Conservation (phyloP, 2,888 invertebrate species). For the Podabrus alpinus region DNA sequence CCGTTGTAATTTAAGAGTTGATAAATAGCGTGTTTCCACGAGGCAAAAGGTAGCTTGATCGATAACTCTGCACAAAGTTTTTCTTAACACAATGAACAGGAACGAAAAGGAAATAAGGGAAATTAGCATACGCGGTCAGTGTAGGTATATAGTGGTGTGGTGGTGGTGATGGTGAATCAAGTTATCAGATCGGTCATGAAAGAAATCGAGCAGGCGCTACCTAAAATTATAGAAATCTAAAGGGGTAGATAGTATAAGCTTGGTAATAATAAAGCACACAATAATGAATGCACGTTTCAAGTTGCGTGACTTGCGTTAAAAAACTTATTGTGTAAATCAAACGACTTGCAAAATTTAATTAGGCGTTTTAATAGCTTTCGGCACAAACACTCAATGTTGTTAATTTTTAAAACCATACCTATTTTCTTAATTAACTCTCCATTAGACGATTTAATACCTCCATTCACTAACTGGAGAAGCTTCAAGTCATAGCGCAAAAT, state of each 20-base stretch:
- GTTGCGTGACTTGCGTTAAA: constrained; percentile 6
- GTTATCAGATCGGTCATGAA: constrained; percentile 20
- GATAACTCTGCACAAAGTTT: constrained; percentile 17
- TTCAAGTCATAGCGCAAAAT: not conserved
- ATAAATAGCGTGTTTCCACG: constrained; percentile 20
- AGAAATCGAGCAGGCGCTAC: constrained; percentile 9
- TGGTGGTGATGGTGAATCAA: constrained; percentile 10
- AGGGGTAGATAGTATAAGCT: constrained; percentile 5
- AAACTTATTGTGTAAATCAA: not conserved
- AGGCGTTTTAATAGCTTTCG: not conserved
- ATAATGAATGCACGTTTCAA: constrained; percentile 3
- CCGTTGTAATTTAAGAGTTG: constrained; percentile 14
- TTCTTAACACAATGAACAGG: constrained; percentile 9
- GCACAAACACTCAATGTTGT: not conserved
- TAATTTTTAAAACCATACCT: not conserved
- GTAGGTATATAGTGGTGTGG: not conserved
- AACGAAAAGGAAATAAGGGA: constrained; percentile 16
- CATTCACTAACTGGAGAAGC: not conserved
- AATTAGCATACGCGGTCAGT: constrained; percentile 23
- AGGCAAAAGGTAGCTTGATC: constrained; percentile 24
- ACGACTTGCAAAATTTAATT: not conserved
- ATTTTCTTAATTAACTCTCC: not conserved
- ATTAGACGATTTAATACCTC: not conserved
- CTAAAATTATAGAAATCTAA: constrained; percentile 12
- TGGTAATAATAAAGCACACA: constrained; percentile 4